Conservation (phyloP, 2,797 vertebrate species). For the Rousettus madagascariensis region DNA sequence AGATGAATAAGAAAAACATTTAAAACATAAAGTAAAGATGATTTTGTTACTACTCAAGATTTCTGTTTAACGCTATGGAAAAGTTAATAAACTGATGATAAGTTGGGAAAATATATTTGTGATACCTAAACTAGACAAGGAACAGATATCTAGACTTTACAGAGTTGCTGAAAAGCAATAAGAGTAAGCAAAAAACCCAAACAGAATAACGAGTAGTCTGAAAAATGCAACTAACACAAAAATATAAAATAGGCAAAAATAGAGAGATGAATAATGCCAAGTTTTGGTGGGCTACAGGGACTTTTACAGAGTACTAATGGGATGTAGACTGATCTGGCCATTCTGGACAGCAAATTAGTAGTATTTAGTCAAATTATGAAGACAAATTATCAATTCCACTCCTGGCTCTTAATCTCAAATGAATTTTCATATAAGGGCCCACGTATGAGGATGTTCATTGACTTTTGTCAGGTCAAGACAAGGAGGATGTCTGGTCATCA, state of each 20-base stretch:
- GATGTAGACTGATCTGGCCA: background rate
- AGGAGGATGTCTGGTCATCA: background rate
- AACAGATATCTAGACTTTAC: background rate
- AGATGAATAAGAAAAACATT: background rate
- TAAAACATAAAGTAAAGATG: background rate
- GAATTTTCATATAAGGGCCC: background rate
- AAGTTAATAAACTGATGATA: background rate
- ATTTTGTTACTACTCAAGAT: background rate
- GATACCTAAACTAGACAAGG: background rate
- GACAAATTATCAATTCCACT: background rate
- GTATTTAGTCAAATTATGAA: background rate
- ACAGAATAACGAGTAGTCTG: background rate
- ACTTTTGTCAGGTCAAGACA: background rate
- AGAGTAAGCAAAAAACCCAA: background rate
- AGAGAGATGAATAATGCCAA: background rate
- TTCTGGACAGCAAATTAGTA: background rate
- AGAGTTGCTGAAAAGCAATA: background rate
- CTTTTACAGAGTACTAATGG: background rate
- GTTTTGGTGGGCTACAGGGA: background rate
- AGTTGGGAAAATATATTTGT: background rate
- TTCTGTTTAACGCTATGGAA: background rate
- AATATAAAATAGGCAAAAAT: background rate
- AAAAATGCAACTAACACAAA: background rate
- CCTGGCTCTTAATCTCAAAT: background rate
- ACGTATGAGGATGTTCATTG: background rate